Evolutionary conservation across 2,888 invertebrate genomes (phyloP).

Genomic region (Cryptocephalus moraei): DNA sequence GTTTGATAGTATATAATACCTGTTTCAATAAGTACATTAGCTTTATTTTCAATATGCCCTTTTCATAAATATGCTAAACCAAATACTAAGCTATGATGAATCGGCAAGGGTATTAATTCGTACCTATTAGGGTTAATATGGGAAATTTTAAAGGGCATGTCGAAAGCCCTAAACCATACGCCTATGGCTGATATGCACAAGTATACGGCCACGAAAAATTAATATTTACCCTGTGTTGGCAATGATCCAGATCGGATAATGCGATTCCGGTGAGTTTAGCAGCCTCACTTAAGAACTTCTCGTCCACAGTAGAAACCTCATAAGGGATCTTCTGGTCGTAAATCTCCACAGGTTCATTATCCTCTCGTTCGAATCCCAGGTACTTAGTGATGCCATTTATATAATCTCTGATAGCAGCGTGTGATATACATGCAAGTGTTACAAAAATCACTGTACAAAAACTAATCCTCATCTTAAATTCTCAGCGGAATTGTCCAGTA

Average conservation of each 20-base stretch:
- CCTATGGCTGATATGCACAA: no score
- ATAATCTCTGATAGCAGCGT: background rate
- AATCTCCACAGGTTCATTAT: conserved; percentile 10
- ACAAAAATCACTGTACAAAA: background rate
- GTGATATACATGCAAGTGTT: background rate
- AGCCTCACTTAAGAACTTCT: conserved; percentile 53
- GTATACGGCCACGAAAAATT: background rate
- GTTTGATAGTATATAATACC: no score
- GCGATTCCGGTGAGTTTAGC: conserved; percentile 46
- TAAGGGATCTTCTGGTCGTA: conserved; percentile 37
- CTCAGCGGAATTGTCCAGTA: no score
- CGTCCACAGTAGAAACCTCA: conserved; percentile 46
- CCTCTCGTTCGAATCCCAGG: background rate
- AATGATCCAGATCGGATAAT: conserved; percentile 48
- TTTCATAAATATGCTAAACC: no score
- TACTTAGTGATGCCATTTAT: background rate
- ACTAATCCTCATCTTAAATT: background rate
- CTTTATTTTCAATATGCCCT: no score
- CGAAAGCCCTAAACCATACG: no score
- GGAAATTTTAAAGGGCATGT: no score
- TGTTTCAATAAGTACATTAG: no score
- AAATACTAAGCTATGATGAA: no score
- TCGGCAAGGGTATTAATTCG: no score
- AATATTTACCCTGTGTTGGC: conserved; percentile 48
- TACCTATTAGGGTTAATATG: no score